These are phyloP conservation scores for Stigmatopora argus DNA, from an alignment of 2,113 vertebrate genomes.

Conservation along the genomic window DNA sequence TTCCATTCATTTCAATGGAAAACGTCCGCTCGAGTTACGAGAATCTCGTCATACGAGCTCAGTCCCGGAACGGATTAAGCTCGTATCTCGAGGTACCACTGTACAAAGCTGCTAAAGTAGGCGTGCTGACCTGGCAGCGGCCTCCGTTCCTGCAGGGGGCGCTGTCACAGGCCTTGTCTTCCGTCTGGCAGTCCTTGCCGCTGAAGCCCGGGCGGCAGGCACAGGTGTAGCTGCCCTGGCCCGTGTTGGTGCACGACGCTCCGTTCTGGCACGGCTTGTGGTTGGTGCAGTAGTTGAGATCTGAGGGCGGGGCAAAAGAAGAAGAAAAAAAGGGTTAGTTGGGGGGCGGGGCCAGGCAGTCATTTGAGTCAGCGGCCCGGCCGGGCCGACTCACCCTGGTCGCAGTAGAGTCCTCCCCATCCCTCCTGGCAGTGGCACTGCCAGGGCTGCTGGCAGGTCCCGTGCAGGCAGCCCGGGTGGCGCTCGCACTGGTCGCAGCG, in stretches of 20 bases:
- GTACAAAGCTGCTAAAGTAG: no score
- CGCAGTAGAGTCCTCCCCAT: constrained; percentile 79
- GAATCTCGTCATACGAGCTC: no score
- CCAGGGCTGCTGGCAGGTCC: constrained; percentile 74
- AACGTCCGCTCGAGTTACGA: no score
- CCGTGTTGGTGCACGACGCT: constrained; percentile 80
- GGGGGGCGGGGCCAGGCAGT: neutral
- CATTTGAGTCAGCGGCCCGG: no score
- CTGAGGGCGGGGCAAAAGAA: constrained; percentile 24
- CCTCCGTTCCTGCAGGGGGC: constrained; percentile 86
- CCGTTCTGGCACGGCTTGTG: constrained; percentile 76
- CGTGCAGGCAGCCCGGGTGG: constrained; percentile 75
- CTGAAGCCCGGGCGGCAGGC: constrained; percentile 71
- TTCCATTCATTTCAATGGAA: no score
- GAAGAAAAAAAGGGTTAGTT: no score
- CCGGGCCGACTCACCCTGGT: constrained; percentile 60
- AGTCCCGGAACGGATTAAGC: no score
- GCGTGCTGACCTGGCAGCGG: constrained; percentile 79
- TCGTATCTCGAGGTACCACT: no score
- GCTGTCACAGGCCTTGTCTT: constrained; percentile 79
- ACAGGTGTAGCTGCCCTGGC: constrained; percentile 80
- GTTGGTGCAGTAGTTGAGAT: constrained; percentile 82
- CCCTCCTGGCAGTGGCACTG: constrained; percentile 79
- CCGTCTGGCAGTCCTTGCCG: constrained; percentile 69
- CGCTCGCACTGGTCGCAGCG: constrained; percentile 74